Base-by-base conservation (phyloP, 1,140 invertebrate genomes). In the Hylaeus volcanicus region DNA sequence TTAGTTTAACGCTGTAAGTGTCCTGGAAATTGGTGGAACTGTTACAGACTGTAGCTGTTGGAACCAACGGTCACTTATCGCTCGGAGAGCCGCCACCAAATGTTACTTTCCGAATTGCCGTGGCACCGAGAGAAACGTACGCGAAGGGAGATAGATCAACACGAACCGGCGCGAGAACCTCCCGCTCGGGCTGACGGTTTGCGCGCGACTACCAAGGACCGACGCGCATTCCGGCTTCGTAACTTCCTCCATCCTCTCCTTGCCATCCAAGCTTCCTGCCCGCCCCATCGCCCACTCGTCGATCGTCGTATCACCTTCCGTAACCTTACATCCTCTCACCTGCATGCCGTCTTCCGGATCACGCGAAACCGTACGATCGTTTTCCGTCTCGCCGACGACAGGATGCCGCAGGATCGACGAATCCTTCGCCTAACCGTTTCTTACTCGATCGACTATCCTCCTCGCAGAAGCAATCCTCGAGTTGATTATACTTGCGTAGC, bases 221-320 rank as follows among this genome's bases (percentile, higher is more conserved):
- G 77, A 58, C 74, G 60, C 64, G 58, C 63, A 74, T 77, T 76
- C 68, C 81, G 68, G 81, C 84, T 74, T 81, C 74, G 85, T 74
- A 51, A 68, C 84, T 84, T 84, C 84, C 85, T 74, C 71, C 45
- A 39, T 69, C 43, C 75, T 81, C 81, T 85, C 85, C 80, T 83
- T 82, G 70, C 72, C 79, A 79, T 71, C 73, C 65, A 11, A 37
- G 77, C 80, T 82, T 86, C 85, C 78, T 78, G 76, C 48, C 61
- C 43, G 12, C 45, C 51, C 69, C 60, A 64, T 73, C 76, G 41
- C n/a, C 51, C 26, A 43, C 69, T 53, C 70, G 55, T 39, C 74
- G 69, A 83, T 69, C 81, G 68, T 8, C 8, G 65, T 74, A 74
- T 85, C 69, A 45, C 74, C 70, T 76, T 71, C 39, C 55, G 37